Percentiles rank a stretch among this genome's conserved stretches.
Evolutionary conservation across 2,888 invertebrate genomes (phyloP).

Genomic region (Eilema depressum): DNA sequence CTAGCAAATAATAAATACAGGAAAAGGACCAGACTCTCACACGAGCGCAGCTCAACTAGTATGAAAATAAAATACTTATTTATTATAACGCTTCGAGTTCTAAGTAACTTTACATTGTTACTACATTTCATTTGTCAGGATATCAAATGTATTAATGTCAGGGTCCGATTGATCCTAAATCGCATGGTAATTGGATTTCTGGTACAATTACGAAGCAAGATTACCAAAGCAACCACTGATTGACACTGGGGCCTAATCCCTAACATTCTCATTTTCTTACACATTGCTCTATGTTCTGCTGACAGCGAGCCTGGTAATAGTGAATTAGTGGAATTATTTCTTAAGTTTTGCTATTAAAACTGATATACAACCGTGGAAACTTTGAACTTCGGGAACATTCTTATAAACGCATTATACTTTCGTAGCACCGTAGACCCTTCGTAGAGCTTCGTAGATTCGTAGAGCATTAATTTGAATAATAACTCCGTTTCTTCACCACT

Average conservation of each 20-base stretch:
- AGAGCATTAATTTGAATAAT: background rate
- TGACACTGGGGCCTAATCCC: constrained; percentile 70
- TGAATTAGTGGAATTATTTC: background rate
- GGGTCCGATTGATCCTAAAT: constrained; percentile 47
- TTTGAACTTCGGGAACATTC: background rate
- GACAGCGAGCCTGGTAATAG: background rate
- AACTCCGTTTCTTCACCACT: too few relatives aligned
- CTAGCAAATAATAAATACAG: too few relatives aligned
- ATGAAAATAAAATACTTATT: too few relatives aligned
- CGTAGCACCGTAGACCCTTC: background rate
- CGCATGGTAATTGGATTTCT: constrained; percentile 65
- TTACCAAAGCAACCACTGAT: constrained; percentile 71
- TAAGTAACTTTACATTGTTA: constrained; percentile 3
- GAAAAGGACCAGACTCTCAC: too few relatives aligned
- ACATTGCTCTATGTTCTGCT: constrained; percentile 40
- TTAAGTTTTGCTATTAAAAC: background rate
- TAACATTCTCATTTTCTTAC: constrained; percentile 57
- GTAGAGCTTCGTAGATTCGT: background rate
- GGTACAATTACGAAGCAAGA: constrained; percentile 70
- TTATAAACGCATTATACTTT: background rate
- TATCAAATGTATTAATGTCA: constrained; percentile 44
- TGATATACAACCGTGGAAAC: background rate
- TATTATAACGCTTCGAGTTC: background rate
- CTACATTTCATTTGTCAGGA: constrained; percentile 19
- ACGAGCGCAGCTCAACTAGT: too few relatives aligned